These are phyloP conservation scores for Caretta caretta DNA, from an alignment of 2,113 vertebrate species.

Conservation along the genomic window DNA sequence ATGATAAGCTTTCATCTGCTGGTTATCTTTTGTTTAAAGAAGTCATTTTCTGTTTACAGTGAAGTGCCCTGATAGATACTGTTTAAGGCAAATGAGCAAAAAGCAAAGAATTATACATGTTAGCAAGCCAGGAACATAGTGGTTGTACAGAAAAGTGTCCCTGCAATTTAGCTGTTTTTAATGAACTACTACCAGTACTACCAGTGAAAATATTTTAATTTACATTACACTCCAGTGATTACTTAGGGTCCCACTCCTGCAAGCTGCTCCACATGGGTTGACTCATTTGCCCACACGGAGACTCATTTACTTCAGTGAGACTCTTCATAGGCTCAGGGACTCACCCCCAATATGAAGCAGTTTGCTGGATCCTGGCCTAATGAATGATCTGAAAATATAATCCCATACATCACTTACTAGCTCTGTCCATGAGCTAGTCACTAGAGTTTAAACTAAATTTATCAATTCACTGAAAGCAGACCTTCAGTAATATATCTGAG, in stretches of 20 bases:
- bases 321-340: not conserved
- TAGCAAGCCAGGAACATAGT: slow-evolving; percentile 13
- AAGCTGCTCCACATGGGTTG: slow-evolving; percentile 2
- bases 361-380: not conserved
- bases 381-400: not conserved
- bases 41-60: slow-evolving; percentile 23
- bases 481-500: not conserved
- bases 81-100: slow-evolving; percentile 54
- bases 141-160: slow-evolving; percentile 25
- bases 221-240: slow-evolving; percentile 62
- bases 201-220: slow-evolving; percentile 61
- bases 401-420: not conserved
- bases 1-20: slow-evolving; percentile 24
- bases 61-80: slow-evolving; percentile 38
- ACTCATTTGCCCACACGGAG: not conserved
- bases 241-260: slow-evolving; percentile 24
- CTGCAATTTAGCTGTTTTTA: slow-evolving; percentile 41
- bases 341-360: not conserved
- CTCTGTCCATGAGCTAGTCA: not conserved
- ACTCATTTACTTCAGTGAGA: not conserved
- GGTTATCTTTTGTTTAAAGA: slow-evolving; percentile 25
- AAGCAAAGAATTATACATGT: slow-evolving; percentile 29
- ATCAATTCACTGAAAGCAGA: not conserved
- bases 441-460: not conserved
- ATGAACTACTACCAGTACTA: slow-evolving; percentile 14